A percentile compares a stretch with the other conserved stretches of the same genome.
Conservation (phyloP, 2,888 invertebrate genomes). For the Heliconius cydno region DNA sequence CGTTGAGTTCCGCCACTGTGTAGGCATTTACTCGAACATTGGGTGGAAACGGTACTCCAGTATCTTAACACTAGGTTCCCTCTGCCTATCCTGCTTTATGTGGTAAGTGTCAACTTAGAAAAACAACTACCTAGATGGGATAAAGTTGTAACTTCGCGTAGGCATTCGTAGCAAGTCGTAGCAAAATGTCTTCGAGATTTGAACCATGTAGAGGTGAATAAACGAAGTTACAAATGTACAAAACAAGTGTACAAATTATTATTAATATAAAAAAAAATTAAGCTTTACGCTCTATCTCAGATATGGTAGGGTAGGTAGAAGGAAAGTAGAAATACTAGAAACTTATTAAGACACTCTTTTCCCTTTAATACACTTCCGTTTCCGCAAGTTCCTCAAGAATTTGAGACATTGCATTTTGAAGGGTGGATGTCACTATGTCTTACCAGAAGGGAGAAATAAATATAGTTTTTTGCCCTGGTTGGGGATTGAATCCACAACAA, state of each 20-base stretch:
- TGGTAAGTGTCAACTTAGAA: background rate
- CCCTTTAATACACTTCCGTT: no score
- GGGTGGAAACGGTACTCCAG: background rate
- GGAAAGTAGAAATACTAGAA: no score
- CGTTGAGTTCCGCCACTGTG: background rate
- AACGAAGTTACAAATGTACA: background rate
- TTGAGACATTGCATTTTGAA: no score
- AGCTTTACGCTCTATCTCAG: no score
- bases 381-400: no score
- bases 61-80: background rate
- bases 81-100: background rate
- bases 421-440: no score
- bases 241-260: no score
- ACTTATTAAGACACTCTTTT: no score
- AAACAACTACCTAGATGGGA: background rate
- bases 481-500: background rate
- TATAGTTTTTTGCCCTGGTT: background rate
- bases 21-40: background rate
- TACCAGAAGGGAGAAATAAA: no score
- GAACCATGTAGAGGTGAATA: background rate
- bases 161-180: constrained; percentile 19
- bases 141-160: constrained; percentile 7
- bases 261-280: no score
- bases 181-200: background rate
- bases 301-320: no score